Evolutionary conservation across 2,888 invertebrate species (phyloP), one percentile per base, ranked within the genome.

Genomic region (Dione juno): DNA sequence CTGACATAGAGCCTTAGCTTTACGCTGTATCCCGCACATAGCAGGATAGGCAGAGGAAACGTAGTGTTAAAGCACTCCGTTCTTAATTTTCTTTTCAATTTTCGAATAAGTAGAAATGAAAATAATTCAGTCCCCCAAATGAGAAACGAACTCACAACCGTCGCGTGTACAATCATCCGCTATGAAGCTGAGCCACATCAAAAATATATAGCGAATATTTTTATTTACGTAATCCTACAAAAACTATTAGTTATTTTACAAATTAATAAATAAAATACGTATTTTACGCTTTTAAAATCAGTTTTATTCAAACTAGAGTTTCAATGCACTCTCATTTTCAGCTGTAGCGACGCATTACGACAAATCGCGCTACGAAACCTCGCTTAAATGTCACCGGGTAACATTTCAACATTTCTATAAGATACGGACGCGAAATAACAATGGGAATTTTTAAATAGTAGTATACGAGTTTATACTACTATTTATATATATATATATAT

Each of bases 301-400:
- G n/a, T 61, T 61, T 53, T 40, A 53, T 59, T 59, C 28, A 59
- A 61, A 43, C 59, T 57, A 21, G 37, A 64, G 64, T 63, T 52
- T 35, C 16, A 45, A 63, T 43, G 54, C 69, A 64, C 45, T 48
- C 64, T 63, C 70, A 70, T 70, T 70, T 70, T 35, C 64, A 67
- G 67, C 48, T 66, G 69, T 68, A 19, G 63, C 64, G 69, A 69
- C 63, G 54, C 69, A 64, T 69, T 64, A 69, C 54, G 69, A 64
- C 69, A 69, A 64, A 69, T 64, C 63, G 64, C 45, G 64, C 69
- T 19, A 35, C 43, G 43, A 67, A 67, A 41, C 37, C 53, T 43
- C 52, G 63, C 37, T 52, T 40, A 40, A 57, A 69, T 69, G 37
- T 64, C 61, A 53, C 61, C 48, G 64, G 63, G 63, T 64, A 54